Evolutionary conservation across 1,140 invertebrate species (phyloP).

Genomic region (Polyergus mexicanus): DNA sequence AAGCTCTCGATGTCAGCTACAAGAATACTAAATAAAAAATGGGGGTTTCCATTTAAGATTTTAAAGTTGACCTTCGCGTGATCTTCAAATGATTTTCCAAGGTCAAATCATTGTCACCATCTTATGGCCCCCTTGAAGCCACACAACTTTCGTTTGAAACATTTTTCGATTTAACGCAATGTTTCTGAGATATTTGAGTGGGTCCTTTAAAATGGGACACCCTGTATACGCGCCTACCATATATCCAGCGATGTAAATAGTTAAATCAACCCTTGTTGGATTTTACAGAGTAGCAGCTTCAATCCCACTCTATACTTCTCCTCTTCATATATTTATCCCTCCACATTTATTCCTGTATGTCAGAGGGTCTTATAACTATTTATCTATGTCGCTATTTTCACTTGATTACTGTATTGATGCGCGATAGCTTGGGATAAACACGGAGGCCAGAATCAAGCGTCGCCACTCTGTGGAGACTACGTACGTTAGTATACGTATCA

Average conservation of each 20-base stretch:
- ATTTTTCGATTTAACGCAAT: too few species aligned
- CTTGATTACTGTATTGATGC: background rate
- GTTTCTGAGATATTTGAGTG: too few species aligned
- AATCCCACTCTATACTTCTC: background rate
- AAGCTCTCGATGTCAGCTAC: too few species aligned
- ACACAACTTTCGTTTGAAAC: too few species aligned
- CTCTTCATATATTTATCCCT: background rate
- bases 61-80: too few species aligned
- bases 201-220: too few species aligned
- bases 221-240: slow-evolving; percentile 2
- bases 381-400: slow-evolving; percentile 5
- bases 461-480: slow-evolving; percentile 5
- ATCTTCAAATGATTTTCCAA: too few species aligned
- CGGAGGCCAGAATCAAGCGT: slow-evolving; percentile 36
- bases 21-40: too few species aligned
- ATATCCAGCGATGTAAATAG: slow-evolving; percentile 53
- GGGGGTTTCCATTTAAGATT: too few species aligned
- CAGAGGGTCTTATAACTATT: background rate
- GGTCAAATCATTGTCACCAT: too few species aligned
- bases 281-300: slow-evolving; percentile 29
- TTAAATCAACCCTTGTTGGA: slow-evolving; percentile 22
- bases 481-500: slow-evolving; percentile 25
- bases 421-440: slow-evolving; percentile 40
- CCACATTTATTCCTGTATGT: slow-evolving; percentile 23
- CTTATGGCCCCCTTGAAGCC: too few species aligned